Evolutionary conservation across 2,888 invertebrate genomes (phyloP), one percentile per base, ranked within the genome.

Genomic region (Caenorhabditis macrosperma): DNA sequence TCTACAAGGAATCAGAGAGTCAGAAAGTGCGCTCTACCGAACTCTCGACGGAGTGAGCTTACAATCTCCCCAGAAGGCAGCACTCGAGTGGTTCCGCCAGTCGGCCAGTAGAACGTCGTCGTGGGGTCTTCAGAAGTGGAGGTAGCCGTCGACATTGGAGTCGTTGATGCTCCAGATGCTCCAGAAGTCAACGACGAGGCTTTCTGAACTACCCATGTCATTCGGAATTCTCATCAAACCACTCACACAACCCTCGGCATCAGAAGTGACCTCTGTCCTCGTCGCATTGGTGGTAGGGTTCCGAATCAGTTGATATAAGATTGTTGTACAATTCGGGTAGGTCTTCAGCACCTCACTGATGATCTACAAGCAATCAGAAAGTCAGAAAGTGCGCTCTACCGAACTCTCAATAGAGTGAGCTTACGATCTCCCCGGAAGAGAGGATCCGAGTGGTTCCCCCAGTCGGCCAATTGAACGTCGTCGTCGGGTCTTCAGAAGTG

Each of bases 291-390:
- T 38, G 3, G 38, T 38, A 3, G 38, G 38, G 15, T 38, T 38
- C 9, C 6, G 15, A 2, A 38, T 38, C 38, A 38, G 38, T 38
- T 38, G 38, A 9, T 12, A 12, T 7, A 61, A 24, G 10, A 61
- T 17, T n/a, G 60, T 61, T 2, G 60, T 61, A 15, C 60, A 61
- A 28, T 61, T 61, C n/a, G 9, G 28, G 15, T 28, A 61, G 6
- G 60, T 10, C 2, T 17, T 44, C 26, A 61, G 52, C 1, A 2
- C 12, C 28, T 61, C 28, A 5, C 22, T 22, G 2, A 48, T 7
- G 2, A 46, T 17, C 30, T 44, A 41, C 22, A 59, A 55, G 59
- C 22, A 59, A 55, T 35, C 26, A 22, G 33, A 24, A 52, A 38
- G 17, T 2, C 6, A 12, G 30, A 20, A 22, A 22, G 17, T 6